Conservation (phyloP, 2,888 invertebrate genomes). For the Empis stercorea region DNA sequence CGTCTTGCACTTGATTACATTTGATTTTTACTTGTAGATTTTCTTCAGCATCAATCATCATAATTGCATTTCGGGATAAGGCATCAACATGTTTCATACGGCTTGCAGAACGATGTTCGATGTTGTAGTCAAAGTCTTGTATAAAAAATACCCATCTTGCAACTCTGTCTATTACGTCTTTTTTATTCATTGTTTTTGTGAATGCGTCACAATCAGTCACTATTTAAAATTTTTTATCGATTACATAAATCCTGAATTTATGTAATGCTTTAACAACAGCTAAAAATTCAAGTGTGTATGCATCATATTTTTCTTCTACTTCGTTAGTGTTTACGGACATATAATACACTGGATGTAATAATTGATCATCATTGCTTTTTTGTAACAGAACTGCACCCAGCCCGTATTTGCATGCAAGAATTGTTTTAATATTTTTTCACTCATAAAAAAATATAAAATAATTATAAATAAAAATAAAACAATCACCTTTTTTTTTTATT, state of each 20-base stretch:
- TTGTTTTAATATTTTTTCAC: too few relatives aligned
- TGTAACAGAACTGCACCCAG: constrained; percentile 12
- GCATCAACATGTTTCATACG: constrained; percentile 7
- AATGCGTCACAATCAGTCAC: constrained; percentile 9
- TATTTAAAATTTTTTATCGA: neutral
- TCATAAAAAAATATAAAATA: too few relatives aligned
- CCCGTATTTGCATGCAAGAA: constrained; percentile 8
- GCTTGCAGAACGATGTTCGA: constrained; percentile 4
- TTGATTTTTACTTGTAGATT: too few relatives aligned
- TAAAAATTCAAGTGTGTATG: neutral
- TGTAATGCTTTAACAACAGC: neutral
- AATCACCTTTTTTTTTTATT: too few relatives aligned
- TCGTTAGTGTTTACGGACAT: constrained; percentile 1
- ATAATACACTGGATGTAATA: constrained; percentile 12
- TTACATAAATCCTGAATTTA: neutral
- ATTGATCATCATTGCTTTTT: neutral
- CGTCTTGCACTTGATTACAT: neutral
- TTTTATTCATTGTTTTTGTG: constrained; percentile 4
- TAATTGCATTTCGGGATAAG: neutral
- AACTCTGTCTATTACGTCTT: constrained; percentile 5
- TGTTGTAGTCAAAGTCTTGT: constrained; percentile 6
- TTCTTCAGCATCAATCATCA: neutral
- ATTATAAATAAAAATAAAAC: too few relatives aligned
- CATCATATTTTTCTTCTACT: neutral
- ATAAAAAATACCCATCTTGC: constrained; percentile 4